Conservation (phyloP, 1,140 invertebrate genomes). For the Cotesia typhae region DNA sequence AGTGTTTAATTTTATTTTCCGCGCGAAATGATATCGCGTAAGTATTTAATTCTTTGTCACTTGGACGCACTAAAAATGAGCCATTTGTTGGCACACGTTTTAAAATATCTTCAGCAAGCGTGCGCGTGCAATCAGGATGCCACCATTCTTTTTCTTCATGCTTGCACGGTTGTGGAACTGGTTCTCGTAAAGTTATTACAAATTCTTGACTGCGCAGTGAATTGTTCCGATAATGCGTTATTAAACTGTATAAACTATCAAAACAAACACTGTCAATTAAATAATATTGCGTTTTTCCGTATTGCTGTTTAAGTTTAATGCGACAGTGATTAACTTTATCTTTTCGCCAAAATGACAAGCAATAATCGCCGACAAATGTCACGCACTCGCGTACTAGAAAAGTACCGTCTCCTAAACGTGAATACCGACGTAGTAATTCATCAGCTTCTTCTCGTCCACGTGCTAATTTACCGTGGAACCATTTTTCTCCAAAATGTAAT, state of each 20-base stretch:
- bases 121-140: constrained; percentile 80
- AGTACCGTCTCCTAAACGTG: constrained; percentile 91
- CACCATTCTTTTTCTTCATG: constrained; percentile 96
- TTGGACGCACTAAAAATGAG: constrained; percentile 90
- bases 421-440: constrained; percentile 80
- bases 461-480: constrained; percentile 91
- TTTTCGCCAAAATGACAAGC: constrained; percentile 92
- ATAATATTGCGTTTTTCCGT: constrained; percentile 89
- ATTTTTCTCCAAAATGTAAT: constrained; percentile 92
- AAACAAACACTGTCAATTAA: constrained; percentile 89
- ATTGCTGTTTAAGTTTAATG: constrained; percentile 89
- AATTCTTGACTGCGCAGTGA: constrained; percentile 90
- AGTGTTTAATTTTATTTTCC: constrained; percentile 94
- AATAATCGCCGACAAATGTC: constrained; percentile 96
- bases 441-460: constrained; percentile 81
- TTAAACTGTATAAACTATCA: constrained; percentile 91
- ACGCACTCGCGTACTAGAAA: constrained; percentile 95
- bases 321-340: constrained; percentile 92
- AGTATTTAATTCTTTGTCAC: constrained; percentile 83
- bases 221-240: constrained; percentile 89
- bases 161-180: constrained; percentile 93
- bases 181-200: constrained; percentile 85
- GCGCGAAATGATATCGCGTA: constrained; percentile 96
- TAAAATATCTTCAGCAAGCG: constrained; percentile 87
- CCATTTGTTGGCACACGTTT: constrained; percentile 85